Evolutionary conservation across 2,888 invertebrate species (phyloP), one percentile per base, ranked within the genome.

Genomic region (Scelioninae gen. 2): DNA sequence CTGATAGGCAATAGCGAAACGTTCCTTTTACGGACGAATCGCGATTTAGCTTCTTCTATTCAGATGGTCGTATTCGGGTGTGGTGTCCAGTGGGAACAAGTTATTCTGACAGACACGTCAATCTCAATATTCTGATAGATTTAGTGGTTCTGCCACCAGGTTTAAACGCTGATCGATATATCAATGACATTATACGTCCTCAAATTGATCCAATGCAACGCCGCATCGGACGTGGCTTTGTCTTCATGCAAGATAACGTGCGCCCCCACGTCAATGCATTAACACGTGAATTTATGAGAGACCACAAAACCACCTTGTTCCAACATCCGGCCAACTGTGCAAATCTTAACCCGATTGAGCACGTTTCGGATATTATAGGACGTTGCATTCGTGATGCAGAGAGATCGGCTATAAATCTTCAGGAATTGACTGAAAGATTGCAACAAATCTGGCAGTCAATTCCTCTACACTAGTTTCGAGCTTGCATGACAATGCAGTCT

Each of bases 161-260:
- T 2, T 4, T 63, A 0, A 63, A 22, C n/a, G 10, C 63, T 0
- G 3, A 9, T 0, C 52, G 63, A 1, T 63, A 63, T 7, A 16
- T 63, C 0, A 9, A 41, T 2, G 52, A 52, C 43, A 22, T 63
- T 16, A 11, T 52, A 7, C 15, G 22, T 1, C 63, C 52, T 6
- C 35, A 52, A 13, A 43, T 63, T 3, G 13, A 33, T 10, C 63
- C 52, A 1, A 6, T 39, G 2, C 43, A 64, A 39, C 39, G 43
- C 16, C 33, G 35, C 9, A 19, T 39, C 15, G 50, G 73, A 41
- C 15, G 31, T 6, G 6, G 11, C 0, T 70, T 74, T 35, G 63
- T 73, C 35, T 45, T 73, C 1, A 73, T 74, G 74, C 76, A 73
- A 18, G 74, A 74, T 43, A 76, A 74, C 43, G 74, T 67, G 39